Conservation (phyloP, 2,797 vertebrate genomes). For the Salmo trutta region DNA sequence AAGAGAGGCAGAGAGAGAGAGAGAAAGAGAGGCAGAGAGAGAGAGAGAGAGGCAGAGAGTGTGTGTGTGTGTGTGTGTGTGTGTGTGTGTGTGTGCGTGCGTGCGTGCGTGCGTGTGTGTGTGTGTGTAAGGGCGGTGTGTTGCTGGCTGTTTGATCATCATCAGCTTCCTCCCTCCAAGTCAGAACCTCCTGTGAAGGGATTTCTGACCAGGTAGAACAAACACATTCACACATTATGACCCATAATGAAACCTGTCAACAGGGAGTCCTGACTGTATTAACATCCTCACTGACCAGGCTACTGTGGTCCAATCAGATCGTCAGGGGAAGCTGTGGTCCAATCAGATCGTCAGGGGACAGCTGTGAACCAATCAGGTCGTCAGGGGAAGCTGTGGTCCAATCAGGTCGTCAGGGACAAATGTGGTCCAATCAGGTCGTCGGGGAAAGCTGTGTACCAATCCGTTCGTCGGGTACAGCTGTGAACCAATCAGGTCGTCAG, state of each 20-base stretch:
- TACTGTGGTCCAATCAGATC: not conserved
- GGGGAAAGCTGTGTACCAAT: not conserved
- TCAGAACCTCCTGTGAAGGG: slow-evolving; percentile 2
- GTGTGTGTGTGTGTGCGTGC: no score
- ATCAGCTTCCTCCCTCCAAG: not conserved
- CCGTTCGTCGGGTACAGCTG: not conserved
- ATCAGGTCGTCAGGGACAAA: no score
- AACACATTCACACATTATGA: not conserved
- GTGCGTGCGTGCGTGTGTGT: not conserved
- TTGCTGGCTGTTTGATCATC: slow-evolving; percentile 8
- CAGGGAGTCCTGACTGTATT: not conserved
- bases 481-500: not conserved
- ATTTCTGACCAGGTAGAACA: not conserved
- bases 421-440: no score
- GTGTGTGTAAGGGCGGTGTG: not conserved
- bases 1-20: no score
- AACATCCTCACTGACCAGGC: not conserved
- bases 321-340: not conserved
- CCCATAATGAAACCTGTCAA: no score
- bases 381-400: no score
- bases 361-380: no score
- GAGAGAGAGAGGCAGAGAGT: no score
- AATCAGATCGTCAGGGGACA: not conserved
- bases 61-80: no score
- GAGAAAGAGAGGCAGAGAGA: no score